Conservation (phyloP, 2,888 invertebrate genomes). For the Cantharis nigra region DNA sequence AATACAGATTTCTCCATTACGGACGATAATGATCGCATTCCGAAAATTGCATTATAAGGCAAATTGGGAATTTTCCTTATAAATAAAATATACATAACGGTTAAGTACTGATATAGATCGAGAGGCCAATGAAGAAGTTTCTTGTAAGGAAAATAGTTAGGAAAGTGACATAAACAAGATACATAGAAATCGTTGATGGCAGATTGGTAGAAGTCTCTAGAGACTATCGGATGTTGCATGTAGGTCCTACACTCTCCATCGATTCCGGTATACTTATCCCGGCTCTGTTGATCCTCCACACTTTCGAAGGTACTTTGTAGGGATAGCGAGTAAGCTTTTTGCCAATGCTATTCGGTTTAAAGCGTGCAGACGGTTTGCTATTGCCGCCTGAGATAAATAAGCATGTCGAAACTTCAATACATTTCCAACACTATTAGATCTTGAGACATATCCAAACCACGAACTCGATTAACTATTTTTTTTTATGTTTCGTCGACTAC, state of each 20-base stretch:
- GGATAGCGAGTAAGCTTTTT: conserved; percentile 38
- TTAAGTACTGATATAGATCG: conserved; percentile 9
- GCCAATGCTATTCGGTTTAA: conserved; percentile 38
- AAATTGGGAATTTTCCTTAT: conserved; percentile 19
- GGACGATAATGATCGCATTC: not conserved
- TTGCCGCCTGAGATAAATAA: conserved; percentile 39
- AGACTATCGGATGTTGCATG: conserved; percentile 28
- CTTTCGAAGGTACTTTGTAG: conserved; percentile 40
- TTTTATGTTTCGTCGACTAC: not conserved
- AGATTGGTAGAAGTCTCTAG: conserved; percentile 35
- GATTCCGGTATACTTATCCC: conserved; percentile 34
- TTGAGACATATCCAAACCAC: conserved; percentile 11
- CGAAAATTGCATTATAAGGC: conserved; percentile 7
- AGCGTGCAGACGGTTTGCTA: conserved; percentile 38
- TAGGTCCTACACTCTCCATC: conserved; percentile 32
- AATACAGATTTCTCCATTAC: not conserved
- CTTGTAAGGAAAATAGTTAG: conserved; percentile 21
- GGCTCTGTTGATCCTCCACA: conserved; percentile 39
- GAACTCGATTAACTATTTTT: conserved; percentile 18
- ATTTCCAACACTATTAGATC: conserved; percentile 37
- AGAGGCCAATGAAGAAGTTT: not conserved
- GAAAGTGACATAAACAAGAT: conserved; percentile 27
- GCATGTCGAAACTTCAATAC: conserved; percentile 41
- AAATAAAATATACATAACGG: conserved; percentile 17
- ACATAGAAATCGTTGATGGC: conserved; percentile 35